Evolutionary conservation across 2,113 vertebrate species (phyloP), one percentile per base, ranked within the genome.

Genomic region (Trichomycterus rosablanca): DNA sequence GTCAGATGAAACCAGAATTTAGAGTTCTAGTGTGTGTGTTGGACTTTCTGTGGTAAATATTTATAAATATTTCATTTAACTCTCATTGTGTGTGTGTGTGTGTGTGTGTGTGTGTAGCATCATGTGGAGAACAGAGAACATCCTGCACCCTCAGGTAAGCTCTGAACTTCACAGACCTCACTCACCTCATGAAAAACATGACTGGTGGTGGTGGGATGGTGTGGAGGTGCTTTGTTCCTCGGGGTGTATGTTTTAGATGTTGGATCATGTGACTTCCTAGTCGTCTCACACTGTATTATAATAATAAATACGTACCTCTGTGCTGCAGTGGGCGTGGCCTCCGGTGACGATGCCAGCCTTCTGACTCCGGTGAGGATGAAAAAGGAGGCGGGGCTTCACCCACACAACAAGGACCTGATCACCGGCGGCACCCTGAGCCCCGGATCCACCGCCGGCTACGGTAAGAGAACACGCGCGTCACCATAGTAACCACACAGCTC

Each of bases 321-420:
- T 73, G 15, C 30, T 10, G 3, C 30, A 96, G 90, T 85, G 80
- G 79, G 80, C 57, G 18, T 92, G 88, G 84, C 83, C 76, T 84
- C 78, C 68, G 76, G 83, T 26, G 94, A 98, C 81, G 93, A 97
- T 68, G 74, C 84, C 59, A 78, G 87, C 66, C 81, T 84, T 81
- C 66, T 91, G 81, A 93, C 89, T 59, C 85, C 93, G 73, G 90
- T 82, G 80, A 98, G 89, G 77, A 97, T 98, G 93, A 97, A 79
- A 32, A 97, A 90, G 83, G 94, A 98, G 77, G 74, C 76, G n/a
- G 79, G 82, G 39, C 89, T 86, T 66, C 89, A 89, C 58, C 89
- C 90, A 2, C 92, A 92, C 75, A 90, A 79, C 84, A 92, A n/a
- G n/a, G n/a, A n/a, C n/a, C n/a, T n/a, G n/a, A n/a, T n/a, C n/a